A percentile compares a stretch with the other conserved stretches of the same genome.
Evolutionary conservation across 2,797 vertebrate genomes (phyloP).

Genomic region (Squalus acanthias): DNA sequence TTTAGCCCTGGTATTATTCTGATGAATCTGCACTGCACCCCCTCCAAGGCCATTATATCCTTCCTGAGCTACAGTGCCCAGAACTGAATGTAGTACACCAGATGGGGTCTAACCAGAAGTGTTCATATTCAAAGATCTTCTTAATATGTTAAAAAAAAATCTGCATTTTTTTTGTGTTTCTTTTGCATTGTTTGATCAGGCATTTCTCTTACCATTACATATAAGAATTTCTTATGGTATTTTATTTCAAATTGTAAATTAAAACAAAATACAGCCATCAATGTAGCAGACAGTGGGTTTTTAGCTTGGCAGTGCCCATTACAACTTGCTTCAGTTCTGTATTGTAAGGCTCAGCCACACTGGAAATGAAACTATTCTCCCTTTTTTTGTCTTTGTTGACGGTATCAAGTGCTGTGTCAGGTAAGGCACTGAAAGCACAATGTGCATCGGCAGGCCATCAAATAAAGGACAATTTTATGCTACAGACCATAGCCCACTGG

Average conservation of each 20-base stretch:
- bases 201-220: neutral
- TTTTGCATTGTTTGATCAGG: neutral
- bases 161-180: neutral
- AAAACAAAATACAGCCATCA: neutral
- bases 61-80: no score
- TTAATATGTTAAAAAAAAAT: no score
- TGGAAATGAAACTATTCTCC: neutral
- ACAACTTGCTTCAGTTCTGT: neutral
- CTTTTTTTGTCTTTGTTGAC: neutral
- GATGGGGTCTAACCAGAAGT: no score
- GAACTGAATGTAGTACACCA: no score
- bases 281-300: neutral
- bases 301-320: neutral
- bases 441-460: neutral
- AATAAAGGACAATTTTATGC: neutral
- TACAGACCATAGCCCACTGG: neutral
- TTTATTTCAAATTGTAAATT: neutral
- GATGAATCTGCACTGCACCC: no score
- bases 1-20: no score
- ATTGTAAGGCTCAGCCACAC: neutral
- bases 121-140: no score
- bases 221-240: no score
- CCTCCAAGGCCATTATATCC: no score
- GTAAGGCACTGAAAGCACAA: neutral
- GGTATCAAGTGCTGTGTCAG: neutral